A percentile compares a stretch with the other conserved stretches of the same genome.
phyloP scores from a whole-genome alignment of 2,888 invertebrate species.

The Chrysolina oricalcia region DNA sequence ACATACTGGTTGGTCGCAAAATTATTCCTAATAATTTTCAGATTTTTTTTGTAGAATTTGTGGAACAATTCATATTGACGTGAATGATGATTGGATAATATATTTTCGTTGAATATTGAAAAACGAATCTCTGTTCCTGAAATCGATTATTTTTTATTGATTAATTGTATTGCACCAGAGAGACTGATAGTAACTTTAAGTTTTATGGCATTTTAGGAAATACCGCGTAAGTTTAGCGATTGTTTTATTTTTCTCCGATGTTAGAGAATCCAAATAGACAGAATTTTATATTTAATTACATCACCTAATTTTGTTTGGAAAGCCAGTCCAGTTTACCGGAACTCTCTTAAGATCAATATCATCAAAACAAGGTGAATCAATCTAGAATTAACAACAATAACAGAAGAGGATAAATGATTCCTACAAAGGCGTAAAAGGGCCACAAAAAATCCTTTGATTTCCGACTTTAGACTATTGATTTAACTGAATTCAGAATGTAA shows the following conservation, averaged over 20 bases:
- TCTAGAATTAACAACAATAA: too few relatives aligned
- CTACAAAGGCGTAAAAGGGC: too few relatives aligned
- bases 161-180: constrained; percentile 59
- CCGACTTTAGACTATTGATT: too few relatives aligned
- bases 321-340: background rate
- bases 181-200: constrained; percentile 60
- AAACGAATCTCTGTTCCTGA: constrained; percentile 56
- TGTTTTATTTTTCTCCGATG: constrained; percentile 32
- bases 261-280: constrained; percentile 19
- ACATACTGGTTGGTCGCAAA: too few relatives aligned
- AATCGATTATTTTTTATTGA: constrained; percentile 38
- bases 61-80: constrained; percentile 3
- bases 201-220: constrained; percentile 53
- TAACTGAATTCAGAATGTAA: too few relatives aligned
- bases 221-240: constrained; percentile 49
- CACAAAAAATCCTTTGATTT: too few relatives aligned
- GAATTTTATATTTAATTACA: constrained; percentile 25
- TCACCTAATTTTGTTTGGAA: constrained; percentile 15
- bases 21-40: too few relatives aligned
- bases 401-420: too few relatives aligned
- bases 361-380: background rate
- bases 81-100: constrained; percentile 5
- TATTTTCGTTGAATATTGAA: constrained; percentile 37
- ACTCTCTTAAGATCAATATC: background rate
- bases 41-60: background rate